A percentile compares a stretch with the other conserved stretches of the same genome.
phyloP scores from a whole-genome alignment of 1,140 invertebrate species.

The Tetragonula clypearis region DNA sequence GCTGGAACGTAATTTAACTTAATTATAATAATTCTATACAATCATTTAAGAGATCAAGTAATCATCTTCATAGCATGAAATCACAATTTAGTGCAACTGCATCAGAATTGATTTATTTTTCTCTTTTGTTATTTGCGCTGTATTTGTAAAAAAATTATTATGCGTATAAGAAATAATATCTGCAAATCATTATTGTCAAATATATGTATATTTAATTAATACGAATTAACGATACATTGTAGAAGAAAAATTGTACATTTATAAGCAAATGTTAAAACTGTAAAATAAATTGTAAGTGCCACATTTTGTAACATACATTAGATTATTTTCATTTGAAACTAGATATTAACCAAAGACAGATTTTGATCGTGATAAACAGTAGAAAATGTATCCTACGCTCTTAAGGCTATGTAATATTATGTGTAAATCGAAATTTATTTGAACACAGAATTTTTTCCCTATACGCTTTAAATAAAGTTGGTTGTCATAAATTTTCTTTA shows the following conservation, averaged over 20 bases:
- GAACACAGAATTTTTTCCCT: background rate
- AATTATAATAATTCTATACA: background rate
- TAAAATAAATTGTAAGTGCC: slow-evolving; percentile 27
- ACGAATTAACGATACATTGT: slow-evolving; percentile 1
- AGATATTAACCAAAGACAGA: slow-evolving; percentile 21
- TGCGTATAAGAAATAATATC: background rate
- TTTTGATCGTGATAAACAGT: background rate
- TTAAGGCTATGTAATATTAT: background rate
- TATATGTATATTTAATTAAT: slow-evolving; percentile 30
- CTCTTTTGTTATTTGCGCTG: background rate
- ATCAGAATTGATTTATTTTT: background rate
- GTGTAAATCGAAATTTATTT: background rate
- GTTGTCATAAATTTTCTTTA: background rate
- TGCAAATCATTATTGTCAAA: slow-evolving; percentile 8
- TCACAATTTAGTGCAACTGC: background rate
- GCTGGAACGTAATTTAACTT: background rate
- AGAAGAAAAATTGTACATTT: slow-evolving; percentile 24
- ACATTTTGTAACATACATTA: slow-evolving; percentile 21
- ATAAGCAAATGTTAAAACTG: slow-evolving; percentile 13
- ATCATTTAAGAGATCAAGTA: background rate
- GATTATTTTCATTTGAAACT: slow-evolving; percentile 5
- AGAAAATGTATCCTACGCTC: background rate
- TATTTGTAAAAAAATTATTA: background rate
- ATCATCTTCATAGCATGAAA: background rate
- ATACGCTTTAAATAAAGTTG: background rate